These are phyloP conservation scores for Ailurus styani DNA, from an alignment of 2,113 vertebrate species.

Conservation along the genomic window DNA sequence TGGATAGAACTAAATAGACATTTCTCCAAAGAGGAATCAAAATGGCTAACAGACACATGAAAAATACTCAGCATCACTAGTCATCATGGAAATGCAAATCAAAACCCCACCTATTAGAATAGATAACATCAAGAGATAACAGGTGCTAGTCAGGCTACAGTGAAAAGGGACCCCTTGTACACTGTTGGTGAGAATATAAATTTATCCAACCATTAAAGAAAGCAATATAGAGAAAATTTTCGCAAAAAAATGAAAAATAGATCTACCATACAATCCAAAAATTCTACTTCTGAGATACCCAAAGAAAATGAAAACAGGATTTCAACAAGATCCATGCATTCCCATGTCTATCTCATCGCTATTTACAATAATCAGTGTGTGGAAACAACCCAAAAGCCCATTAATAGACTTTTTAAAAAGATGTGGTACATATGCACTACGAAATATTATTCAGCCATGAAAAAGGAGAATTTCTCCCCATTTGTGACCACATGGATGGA, in stretches of 20 bases:
- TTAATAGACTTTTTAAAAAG: neutral
- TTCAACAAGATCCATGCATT: neutral
- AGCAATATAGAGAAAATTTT: neutral
- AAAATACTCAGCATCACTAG: neutral
- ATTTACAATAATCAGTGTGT: neutral
- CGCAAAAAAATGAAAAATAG: neutral
- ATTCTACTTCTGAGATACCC: neutral
- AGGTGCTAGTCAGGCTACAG: neutral
- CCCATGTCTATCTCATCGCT: neutral
- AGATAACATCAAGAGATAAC: neutral
- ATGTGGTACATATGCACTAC: neutral
- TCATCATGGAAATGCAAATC: neutral
- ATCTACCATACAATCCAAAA: neutral
- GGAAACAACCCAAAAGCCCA: neutral
- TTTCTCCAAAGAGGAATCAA: neutral
- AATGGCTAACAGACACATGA: neutral
- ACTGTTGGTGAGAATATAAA: neutral
- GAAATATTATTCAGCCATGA: neutral
- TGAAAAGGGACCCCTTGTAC: neutral
- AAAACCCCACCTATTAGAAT: neutral
- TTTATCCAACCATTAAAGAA: neutral
- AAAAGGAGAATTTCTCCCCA: neutral
- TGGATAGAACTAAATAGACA: neutral
- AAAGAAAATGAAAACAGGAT: neutral
- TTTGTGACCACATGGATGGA: neutral